A percentile compares a stretch with the other conserved stretches of the same genome.
Evolutionary conservation across 37 sponge, comb jelly and placozoan species (phyloP).

Genomic region (Aphrocallistes beatrix): DNA sequence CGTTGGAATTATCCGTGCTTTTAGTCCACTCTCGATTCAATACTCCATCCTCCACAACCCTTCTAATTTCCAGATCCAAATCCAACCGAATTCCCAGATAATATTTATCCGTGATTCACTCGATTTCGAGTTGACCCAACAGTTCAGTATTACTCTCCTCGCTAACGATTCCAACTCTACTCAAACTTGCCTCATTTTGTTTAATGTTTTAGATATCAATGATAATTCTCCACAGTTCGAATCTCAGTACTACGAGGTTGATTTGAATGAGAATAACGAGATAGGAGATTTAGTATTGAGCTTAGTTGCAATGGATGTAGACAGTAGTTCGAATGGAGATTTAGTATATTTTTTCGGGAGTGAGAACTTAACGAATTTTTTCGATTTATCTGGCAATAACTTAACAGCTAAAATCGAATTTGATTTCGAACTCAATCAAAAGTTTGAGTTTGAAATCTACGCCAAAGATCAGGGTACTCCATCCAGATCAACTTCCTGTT

Average conservation of each 20-base stretch:
- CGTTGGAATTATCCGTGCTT: not conserved
- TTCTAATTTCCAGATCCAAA: not conserved
- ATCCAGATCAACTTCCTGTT: not conserved
- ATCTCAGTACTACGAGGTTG: not conserved
- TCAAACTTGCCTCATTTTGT: not conserved
- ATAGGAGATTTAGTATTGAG: not conserved
- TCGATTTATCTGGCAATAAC: not conserved
- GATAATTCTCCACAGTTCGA: not conserved
- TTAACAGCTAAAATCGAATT: not conserved
- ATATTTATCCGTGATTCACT: not conserved
- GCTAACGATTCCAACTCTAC: not conserved
- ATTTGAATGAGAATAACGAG: not conserved
- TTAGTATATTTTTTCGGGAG: not conserved
- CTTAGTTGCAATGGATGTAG: not conserved
- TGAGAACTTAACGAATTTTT: not conserved
- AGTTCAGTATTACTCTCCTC: not conserved
- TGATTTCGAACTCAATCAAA: not conserved
- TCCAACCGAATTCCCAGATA: not conserved
- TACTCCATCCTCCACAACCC: not conserved
- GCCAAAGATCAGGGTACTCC: not conserved
- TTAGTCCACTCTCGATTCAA: not conserved
- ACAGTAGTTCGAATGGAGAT: not conserved
- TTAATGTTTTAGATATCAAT: not conserved
- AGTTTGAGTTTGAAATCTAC: not conserved
- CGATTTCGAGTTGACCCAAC: not conserved